Percentiles rank a stretch among this genome's conserved stretches.
Evolutionary conservation across 2,113 vertebrate genomes (phyloP).

Genomic region (Oxyruncus cristatus): DNA sequence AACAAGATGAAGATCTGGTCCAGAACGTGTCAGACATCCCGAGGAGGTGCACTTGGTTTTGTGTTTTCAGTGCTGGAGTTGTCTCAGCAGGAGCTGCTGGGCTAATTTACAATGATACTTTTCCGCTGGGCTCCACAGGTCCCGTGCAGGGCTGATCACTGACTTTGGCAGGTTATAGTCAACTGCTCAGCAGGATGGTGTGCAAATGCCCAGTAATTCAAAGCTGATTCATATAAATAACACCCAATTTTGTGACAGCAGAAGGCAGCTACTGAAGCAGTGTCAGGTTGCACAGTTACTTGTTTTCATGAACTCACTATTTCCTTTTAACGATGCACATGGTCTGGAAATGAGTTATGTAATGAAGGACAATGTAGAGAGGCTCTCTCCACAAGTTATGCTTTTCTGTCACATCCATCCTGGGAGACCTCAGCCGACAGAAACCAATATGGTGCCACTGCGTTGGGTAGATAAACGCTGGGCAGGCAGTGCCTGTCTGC

Average conservation of each 20-base stretch:
- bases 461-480: background rate
- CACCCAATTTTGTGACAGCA: background rate
- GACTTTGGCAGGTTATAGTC: constrained; percentile 12
- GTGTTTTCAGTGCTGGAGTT: background rate
- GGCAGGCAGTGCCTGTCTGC: background rate
- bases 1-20: background rate
- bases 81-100: background rate
- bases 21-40: background rate
- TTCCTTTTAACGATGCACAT: background rate
- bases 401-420: background rate
- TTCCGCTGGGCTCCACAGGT: background rate
- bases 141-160: background rate
- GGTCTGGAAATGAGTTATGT: constrained; percentile 29
- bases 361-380: background rate
- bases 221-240: background rate
- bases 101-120: background rate
- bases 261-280: constrained; percentile 19
- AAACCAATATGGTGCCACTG: background rate
- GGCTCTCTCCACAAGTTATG: background rate
- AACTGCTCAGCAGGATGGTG: background rate
- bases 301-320: constrained; percentile 24
- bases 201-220: constrained; percentile 9
- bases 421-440: fast-evolving
- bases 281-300: constrained; percentile 26
- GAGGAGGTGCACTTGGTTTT: background rate